Percentiles rank a stretch among this genome's conserved stretches.
Evolutionary conservation across 2,113 vertebrate genomes (phyloP).

Genomic region (Coptodon bakossiorum): DNA sequence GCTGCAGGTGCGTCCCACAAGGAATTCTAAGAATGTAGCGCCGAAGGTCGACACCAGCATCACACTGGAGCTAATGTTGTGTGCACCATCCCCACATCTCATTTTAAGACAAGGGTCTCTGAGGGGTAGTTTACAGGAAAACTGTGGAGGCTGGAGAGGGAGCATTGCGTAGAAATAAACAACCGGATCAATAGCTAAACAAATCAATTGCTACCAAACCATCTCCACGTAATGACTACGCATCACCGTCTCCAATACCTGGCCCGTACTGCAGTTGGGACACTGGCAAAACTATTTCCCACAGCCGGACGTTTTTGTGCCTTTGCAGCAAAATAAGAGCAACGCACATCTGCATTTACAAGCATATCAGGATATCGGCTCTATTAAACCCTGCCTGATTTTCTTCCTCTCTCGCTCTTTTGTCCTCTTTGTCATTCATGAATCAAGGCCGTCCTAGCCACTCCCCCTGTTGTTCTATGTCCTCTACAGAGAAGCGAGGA

Average conservation of each 20-base stretch:
- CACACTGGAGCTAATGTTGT: constrained; percentile 5
- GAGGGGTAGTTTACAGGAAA: background rate
- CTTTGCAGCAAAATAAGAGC: constrained; percentile 41
- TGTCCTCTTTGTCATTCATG: constrained; percentile 72
- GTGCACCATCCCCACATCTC: background rate
- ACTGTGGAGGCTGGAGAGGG: background rate
- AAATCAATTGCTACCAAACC: constrained; percentile 38
- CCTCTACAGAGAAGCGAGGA: constrained; percentile 41
- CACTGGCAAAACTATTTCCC: background rate
- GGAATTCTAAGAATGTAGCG: background rate
- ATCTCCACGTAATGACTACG: background rate
- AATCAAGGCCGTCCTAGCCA: constrained; percentile 51
- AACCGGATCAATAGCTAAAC: constrained; percentile 55
- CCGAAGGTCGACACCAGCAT: constrained; percentile 27
- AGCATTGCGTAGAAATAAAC: constrained; percentile 13
- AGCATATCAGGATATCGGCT: constrained; percentile 34
- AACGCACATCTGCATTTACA: constrained; percentile 30
- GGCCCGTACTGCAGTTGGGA: background rate
- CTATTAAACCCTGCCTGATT: background rate
- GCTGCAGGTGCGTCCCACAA: constrained; percentile 15
- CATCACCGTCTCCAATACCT: background rate
- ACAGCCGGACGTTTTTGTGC: background rate
- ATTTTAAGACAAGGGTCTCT: constrained; percentile 19
- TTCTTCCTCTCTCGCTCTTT: background rate
- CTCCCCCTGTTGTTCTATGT: constrained; percentile 49